Evolutionary conservation across 2,113 vertebrate genomes (phyloP), one percentile per base, ranked within the genome.

Genomic region (Oreotragus oreotragus): DNA sequence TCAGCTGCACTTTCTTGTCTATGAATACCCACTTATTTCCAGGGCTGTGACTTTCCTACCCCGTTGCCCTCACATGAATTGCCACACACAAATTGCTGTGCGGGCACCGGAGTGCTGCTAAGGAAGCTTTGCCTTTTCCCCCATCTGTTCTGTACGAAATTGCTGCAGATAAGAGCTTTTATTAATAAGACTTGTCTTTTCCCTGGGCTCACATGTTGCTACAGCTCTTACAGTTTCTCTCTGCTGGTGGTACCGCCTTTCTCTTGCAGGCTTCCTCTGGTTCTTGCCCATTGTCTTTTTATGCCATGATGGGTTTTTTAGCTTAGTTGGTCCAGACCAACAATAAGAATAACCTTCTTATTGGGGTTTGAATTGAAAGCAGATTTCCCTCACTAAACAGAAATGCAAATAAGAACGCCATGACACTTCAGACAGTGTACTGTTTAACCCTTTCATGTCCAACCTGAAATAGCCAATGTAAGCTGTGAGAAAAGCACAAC

Each of bases 331-430:
- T n/a, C 53, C 58, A n/a, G 70, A 21, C n/a, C 19, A 19, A 66
- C 33, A 66, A 10, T n/a, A 91, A 97, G 45, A 93, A 62, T 45
- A 84, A 64, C 23, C 58, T 87, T 86, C 51, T 58, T 77, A 93
- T 27, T 84, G 88, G 15, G 17, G 51, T 79, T 92, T 85, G 60
- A 94, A 88, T 15, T 91, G 86, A 96, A 96, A 94, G 70, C 89
- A 94, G 60, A 89, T 93, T 91, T 88, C 53, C n/a, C 11, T 91
- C 60, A 57, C 16, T 49, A 70, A 60, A 60, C 49, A 93, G 62
- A 93, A 89, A 93, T 84, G 86, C 91, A 30, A 73, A 85, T 53
- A 73, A 94, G 51, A 84, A 85, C 16, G 2, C 81, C 28, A 0
- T 33, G 86, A 36, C 33, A 81, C 6, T 80, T 89, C 57, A 19